Percentiles rank a stretch among this genome's conserved stretches.
These are phyloP conservation scores for Setophaga kirtlandii DNA, from an alignment of 2,113 vertebrate genomes.

Conservation along the genomic window DNA sequence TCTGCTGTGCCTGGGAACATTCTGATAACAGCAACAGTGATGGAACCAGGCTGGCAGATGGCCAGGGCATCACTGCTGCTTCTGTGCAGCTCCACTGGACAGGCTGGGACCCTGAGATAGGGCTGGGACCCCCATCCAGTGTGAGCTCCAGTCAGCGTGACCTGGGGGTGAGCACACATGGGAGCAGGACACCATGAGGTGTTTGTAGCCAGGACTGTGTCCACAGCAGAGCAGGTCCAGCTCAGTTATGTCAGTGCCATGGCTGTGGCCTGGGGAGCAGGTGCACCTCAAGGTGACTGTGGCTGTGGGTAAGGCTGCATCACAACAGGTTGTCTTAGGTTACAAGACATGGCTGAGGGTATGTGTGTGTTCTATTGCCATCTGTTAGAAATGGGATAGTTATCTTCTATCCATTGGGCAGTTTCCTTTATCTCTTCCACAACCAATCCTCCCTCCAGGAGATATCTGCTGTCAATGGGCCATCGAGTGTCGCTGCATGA, in stretches of 20 bases:
- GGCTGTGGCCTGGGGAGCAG: background rate
- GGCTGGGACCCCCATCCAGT: background rate
- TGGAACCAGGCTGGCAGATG: background rate
- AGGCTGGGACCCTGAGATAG: background rate
- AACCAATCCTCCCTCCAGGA: background rate
- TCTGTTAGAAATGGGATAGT: background rate
- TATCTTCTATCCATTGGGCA: background rate
- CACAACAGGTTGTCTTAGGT: background rate
- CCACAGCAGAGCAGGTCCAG: background rate
- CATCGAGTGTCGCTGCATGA: background rate
- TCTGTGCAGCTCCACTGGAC: background rate
- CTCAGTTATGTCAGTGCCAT: background rate
- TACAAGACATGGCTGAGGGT: background rate
- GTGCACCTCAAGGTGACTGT: background rate
- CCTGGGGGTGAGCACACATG: background rate
- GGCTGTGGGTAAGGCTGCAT: background rate
- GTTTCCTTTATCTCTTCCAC: background rate
- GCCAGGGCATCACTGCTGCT: background rate
- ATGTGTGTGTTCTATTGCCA: background rate
- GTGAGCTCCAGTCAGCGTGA: accelerated
- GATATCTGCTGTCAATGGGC: background rate
- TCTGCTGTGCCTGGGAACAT: background rate
- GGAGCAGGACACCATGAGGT: accelerated
- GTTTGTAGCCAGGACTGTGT: accelerated
- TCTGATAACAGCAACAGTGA: background rate